These are phyloP conservation scores for Pelecanoides urinatrix DNA, from an alignment of 2,113 vertebrate genomes.

Conservation along the genomic window DNA sequence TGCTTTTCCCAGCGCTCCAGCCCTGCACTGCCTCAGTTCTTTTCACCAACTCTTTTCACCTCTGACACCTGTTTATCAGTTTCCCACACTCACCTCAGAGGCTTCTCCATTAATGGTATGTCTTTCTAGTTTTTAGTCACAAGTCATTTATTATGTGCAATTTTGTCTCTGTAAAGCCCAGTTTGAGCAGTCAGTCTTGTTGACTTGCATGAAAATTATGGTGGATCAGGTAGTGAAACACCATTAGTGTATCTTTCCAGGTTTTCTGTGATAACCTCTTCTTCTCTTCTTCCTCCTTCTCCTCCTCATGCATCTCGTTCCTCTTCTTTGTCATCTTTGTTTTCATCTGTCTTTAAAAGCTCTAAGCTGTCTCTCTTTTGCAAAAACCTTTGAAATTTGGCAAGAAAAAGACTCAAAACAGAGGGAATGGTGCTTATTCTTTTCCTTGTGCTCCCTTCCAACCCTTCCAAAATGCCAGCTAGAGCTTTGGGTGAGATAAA, in stretches of 20 bases:
- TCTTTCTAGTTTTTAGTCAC: not conserved
- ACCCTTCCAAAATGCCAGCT: not conserved
- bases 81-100: not conserved
- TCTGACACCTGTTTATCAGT: constrained; percentile 26
- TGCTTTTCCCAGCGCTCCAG: not conserved
- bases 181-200: not conserved
- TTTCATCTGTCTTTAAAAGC: not conserved
- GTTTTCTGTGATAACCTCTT: not conserved
- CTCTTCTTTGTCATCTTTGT: not conserved
- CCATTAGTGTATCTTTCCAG: not conserved
- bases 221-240: not conserved
- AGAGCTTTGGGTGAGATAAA: not conserved
- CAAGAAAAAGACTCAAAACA: not conserved
- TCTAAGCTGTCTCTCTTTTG: not conserved
- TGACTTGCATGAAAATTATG: not conserved
- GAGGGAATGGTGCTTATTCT: not conserved
- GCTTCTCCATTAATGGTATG: not conserved
- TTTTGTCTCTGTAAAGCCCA: not conserved
- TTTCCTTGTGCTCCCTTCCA: not conserved
- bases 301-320: not conserved
- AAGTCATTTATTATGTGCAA: not conserved
- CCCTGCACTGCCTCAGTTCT: not conserved
- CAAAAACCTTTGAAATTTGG: not conserved
- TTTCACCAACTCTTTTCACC: not conserved
- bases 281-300: not conserved